Percentiles rank a stretch among this genome's conserved stretches.
These are phyloP conservation scores for Catagonus wagneri DNA, from an alignment of 2,113 vertebrate species.

Conservation along the genomic window DNA sequence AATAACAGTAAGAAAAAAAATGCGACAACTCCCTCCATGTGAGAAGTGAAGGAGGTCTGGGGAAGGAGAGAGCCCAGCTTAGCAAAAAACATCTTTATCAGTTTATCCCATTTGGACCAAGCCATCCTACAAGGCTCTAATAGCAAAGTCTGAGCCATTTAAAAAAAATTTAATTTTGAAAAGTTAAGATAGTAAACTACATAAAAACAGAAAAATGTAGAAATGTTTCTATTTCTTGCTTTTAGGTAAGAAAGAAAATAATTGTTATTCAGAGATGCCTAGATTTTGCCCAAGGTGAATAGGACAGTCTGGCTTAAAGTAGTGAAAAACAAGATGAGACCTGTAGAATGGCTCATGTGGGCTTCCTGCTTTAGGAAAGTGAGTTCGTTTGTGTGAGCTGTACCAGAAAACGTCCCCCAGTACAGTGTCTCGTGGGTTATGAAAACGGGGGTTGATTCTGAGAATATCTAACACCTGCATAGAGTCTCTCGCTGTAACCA, in stretches of 20 bases:
- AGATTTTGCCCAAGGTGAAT: neutral
- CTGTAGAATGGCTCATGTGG: neutral
- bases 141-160: neutral
- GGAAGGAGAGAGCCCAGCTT: too few species aligned
- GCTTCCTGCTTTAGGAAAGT: neutral
- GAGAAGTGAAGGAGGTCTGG: too few species aligned
- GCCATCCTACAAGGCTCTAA: neutral
- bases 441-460: neutral
- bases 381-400: neutral
- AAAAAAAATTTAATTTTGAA: neutral
- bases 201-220: neutral
- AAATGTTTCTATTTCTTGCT: neutral
- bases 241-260: neutral
- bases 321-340: neutral
- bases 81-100: neutral
- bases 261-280: neutral
- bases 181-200: neutral
- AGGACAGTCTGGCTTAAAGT: neutral
- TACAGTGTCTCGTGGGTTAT: too few species aligned
- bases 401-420: neutral
- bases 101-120: neutral
- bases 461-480: neutral
- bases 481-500: neutral
- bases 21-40: too few species aligned
- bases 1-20: too few species aligned